These are phyloP conservation scores for Thecophora atra DNA, from an alignment of 2,888 invertebrate genomes.

Conservation along the genomic window DNA sequence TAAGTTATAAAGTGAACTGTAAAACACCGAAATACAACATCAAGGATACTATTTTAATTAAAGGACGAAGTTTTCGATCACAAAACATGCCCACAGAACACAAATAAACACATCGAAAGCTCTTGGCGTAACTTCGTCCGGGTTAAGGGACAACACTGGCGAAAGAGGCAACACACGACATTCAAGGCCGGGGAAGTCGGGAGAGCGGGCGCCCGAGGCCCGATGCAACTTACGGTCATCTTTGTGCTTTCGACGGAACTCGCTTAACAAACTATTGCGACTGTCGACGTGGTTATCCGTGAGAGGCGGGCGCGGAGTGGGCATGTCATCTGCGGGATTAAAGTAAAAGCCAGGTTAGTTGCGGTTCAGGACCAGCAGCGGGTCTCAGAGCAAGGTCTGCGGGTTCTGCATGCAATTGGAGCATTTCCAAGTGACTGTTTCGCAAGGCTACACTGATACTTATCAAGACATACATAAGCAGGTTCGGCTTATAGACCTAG, in stretches of 20 bases:
- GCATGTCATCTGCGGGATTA: constrained; percentile 59
- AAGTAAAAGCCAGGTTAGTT: constrained; percentile 3
- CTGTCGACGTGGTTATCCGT: constrained; percentile 62
- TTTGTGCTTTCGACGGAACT: constrained; percentile 74
- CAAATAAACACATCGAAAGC: constrained; percentile 28
- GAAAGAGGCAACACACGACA: constrained; percentile 53
- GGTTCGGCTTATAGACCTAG: constrained; percentile 25
- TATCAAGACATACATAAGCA: constrained; percentile 58
- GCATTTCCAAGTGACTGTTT: constrained; percentile 49
- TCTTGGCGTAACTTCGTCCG: constrained; percentile 22
- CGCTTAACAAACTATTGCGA: constrained; percentile 59
- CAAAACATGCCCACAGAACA: constrained; percentile 51
- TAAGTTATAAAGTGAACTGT: constrained; percentile 34
- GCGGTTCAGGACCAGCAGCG: background rate
- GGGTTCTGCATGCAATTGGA: constrained; percentile 59
- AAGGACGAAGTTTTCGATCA: constrained; percentile 24
- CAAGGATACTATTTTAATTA: constrained; percentile 54
- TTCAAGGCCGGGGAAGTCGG: constrained; percentile 49
- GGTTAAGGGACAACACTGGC: background rate
- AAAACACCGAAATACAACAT: constrained; percentile 62
- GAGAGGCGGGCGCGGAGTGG: constrained; percentile 62
- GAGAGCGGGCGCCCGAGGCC: constrained; percentile 15
- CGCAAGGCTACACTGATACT: constrained; percentile 56
- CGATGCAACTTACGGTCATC: constrained; percentile 71
- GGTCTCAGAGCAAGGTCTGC: constrained; percentile 43